Conservation (phyloP, 2,888 invertebrate species). For the Helleia helle region DNA sequence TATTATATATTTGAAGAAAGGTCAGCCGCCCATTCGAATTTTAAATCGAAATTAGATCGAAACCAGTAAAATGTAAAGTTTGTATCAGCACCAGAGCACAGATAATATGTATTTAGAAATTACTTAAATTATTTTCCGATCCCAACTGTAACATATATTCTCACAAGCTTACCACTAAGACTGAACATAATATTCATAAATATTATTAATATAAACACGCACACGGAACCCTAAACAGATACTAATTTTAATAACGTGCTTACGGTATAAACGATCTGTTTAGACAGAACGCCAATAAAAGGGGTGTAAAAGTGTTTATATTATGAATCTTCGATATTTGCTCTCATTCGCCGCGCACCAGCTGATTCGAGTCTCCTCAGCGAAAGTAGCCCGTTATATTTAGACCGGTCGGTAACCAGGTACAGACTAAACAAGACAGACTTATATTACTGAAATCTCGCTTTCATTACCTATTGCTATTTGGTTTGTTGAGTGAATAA, state of each 20-base stretch:
- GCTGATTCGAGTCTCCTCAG: slow-evolving; percentile 44
- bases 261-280: slow-evolving; percentile 12
- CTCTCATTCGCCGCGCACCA: slow-evolving; percentile 42
- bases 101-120: no score
- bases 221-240: background rate
- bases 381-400: slow-evolving; percentile 44
- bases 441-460: slow-evolving; percentile 2
- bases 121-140: no score
- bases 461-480: slow-evolving; percentile 2
- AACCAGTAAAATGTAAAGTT: no score
- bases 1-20: no score
- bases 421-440: slow-evolving; percentile 21
- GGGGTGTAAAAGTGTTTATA: slow-evolving; percentile 15
- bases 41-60: no score
- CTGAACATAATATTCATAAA: no score
- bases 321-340: slow-evolving; percentile 24
- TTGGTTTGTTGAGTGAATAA: no score
- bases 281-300: slow-evolving; percentile 16
- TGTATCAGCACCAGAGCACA: no score
- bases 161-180: no score
- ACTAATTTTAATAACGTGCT: background rate
- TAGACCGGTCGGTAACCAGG: slow-evolving; percentile 31
- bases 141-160: no score
- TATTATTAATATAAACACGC: background rate
- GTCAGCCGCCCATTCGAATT: no score